Conservation (phyloP, 1,140 invertebrate species). For the Polypedilum pembai region DNA sequence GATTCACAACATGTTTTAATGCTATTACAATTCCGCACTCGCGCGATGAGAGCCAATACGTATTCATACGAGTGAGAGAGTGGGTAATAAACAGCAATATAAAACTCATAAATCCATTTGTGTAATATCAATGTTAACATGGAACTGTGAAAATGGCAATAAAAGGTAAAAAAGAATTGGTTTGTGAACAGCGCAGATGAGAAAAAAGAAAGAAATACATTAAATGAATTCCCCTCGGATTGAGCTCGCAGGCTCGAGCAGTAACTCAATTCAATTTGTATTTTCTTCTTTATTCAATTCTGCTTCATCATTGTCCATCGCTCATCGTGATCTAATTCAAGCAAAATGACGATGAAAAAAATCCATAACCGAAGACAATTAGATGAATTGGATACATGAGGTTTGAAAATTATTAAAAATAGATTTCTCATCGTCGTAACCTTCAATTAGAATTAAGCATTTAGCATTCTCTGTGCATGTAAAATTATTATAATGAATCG, state of each 20-base stretch:
- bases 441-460: background rate
- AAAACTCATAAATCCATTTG: constrained; percentile 6
- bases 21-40: background rate
- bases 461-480: background rate
- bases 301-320: constrained; percentile 3
- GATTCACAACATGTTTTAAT: constrained; percentile 18
- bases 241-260: background rate
- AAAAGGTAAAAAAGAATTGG: background rate
- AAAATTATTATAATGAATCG: background rate
- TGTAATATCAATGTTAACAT: background rate
- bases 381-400: background rate
- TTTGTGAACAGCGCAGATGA: too few relatives aligned
- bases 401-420: background rate
- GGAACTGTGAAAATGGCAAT: background rate
- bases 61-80: background rate
- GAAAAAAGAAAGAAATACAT: too few relatives aligned
- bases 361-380: constrained; percentile 11
- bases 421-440: constrained; percentile 11
- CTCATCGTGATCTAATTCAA: background rate
- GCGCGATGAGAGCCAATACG: background rate
- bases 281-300: constrained; percentile 3
- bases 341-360: background rate
- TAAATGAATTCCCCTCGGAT: too few relatives aligned
- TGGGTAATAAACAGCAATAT: constrained; percentile 7
- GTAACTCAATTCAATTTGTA: background rate